Base-by-base conservation (phyloP, 2,888 invertebrate species). In the Cremastobaeus sp. region DNA sequence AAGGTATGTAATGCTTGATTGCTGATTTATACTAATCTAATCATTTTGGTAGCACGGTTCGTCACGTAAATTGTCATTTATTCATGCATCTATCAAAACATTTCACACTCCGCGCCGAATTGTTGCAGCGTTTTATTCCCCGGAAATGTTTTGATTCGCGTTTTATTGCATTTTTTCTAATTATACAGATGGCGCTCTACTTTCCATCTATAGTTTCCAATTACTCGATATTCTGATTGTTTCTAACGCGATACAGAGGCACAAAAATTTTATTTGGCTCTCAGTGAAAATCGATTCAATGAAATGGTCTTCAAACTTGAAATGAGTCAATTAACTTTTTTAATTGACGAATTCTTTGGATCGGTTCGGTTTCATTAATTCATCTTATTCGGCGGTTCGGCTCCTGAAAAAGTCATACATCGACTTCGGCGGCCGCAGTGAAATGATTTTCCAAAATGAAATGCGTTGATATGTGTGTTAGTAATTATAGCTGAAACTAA, bases 311-410 rank as follows among this genome's bases (percentile, higher is more conserved):
- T 59, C 35, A 70, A 55, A 77, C 55, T 76, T 73, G 39, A 60
- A 78, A 77, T 76, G 77, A 79, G 78, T 81, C 78, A 81, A 79
- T 78, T 78, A 82, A 82, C 79, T 79, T 80, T 69, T 75, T 78
- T 80, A 79, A 79, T 80, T 82, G 76, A 73, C 76, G 8, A 37
- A 65, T 18, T 45, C 17, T 43, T 37, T 6, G 14, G 25, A 47
- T 54, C 35, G 47, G 47, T 65, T 39, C 41, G 12, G 41, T 52
- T 47, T 28, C 18, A 45, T 64, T 64, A 34, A 45, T 34, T 34
- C 12, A 43, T 43, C 47, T 62, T 59, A 47, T 37, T 59, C 37
- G 12, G 12, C 25, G 34, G 15, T 4, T 32, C 6, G 6, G 9
- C 5, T 55, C n/a, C n/a, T n/a, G n/a, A n/a, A n/a, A n/a, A n/a